Evolutionary conservation across 2,113 vertebrate genomes (phyloP), one percentile per base, ranked within the genome.

Genomic region (Solenodon paradoxus): DNA sequence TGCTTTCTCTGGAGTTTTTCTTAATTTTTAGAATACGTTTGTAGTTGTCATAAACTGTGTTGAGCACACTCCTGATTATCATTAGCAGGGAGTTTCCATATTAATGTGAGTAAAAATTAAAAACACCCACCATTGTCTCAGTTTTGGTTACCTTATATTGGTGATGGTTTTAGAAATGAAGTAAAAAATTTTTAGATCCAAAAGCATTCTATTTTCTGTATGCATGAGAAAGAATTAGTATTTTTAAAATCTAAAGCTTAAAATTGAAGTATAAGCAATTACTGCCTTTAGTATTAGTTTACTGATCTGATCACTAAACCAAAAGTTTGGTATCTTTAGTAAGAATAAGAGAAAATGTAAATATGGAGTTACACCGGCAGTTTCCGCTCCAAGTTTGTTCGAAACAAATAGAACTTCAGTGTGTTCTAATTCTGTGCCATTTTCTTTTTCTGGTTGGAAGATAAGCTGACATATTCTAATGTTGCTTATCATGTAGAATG

Each of bases 91-190:
- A 66, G 24, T 47, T 69, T 88, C 66, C 59, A 0, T 89, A 38
- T 80, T 95, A 88, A 4, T 90, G 2, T 79, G 17, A 40, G 74
- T 40, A 75, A 35, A 86, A 90, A 86, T 82, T 26, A 75, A 82
- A 69, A 45, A 74, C 79, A 16, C 49, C 4, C 26, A 24, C 24
- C 40, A 26, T 22, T 45, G 69, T 89, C 38, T 66, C n/a, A 93
- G 9, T 83, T 94, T 92, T 77, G 28, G 72, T 79, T 10, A 77
- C 59, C 9, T 40, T 90, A 45, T 72, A 47, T 90, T 88, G 35
- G 16, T 81, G 28, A 77, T 85, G 2, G 83, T 96, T 81, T 92
- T 92, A 96, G 90, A 92, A 92, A 63, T 53, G 49, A 92, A 95
- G 35, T 64, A 77, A 66, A 83, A 85, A 61, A 24, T 91, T 90